Evolutionary conservation across 1,140 invertebrate genomes (phyloP).

Genomic region (Philotrypesis tridentata): DNA sequence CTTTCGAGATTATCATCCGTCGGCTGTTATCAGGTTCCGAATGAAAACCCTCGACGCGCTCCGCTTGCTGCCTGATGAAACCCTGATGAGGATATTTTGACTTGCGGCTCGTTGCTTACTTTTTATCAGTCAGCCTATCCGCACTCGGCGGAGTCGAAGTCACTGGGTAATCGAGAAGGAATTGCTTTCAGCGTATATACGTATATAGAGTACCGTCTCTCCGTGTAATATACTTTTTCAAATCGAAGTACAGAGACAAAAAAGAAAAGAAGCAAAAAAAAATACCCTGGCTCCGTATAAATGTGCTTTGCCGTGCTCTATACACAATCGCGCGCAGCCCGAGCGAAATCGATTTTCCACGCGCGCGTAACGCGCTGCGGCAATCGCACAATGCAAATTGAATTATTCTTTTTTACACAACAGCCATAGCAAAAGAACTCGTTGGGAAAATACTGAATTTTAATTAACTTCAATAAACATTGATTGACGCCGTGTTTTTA

Average conservation of each 20-base stretch:
- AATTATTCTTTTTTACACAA: neutral
- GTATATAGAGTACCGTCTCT: too few relatives aligned
- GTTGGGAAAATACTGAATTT: neutral
- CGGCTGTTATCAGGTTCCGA: constrained; percentile 10
- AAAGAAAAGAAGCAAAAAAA: neutral
- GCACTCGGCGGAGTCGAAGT: neutral
- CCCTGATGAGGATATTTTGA: neutral
- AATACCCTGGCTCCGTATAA: too few relatives aligned
- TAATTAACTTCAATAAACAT: neutral
- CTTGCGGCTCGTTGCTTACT: neutral
- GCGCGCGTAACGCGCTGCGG: neutral
- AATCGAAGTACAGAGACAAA: neutral
- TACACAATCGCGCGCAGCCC: too few relatives aligned
- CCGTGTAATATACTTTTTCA: neutral
- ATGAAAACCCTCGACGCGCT: constrained; percentile 5
- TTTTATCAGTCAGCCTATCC: too few relatives aligned
- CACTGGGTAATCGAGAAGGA: neutral
- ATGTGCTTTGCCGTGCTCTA: too few relatives aligned
- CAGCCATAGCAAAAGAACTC: neutral
- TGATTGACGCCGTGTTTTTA: neutral
- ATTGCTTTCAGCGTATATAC: neutral
- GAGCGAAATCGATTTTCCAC: neutral
- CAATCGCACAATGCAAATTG: neutral
- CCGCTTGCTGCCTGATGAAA: neutral
- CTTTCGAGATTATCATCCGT: constrained; percentile 37